These are phyloP conservation scores for Prunella fulvescens DNA, from an alignment of 2,113 vertebrate genomes.

Conservation along the genomic window DNA sequence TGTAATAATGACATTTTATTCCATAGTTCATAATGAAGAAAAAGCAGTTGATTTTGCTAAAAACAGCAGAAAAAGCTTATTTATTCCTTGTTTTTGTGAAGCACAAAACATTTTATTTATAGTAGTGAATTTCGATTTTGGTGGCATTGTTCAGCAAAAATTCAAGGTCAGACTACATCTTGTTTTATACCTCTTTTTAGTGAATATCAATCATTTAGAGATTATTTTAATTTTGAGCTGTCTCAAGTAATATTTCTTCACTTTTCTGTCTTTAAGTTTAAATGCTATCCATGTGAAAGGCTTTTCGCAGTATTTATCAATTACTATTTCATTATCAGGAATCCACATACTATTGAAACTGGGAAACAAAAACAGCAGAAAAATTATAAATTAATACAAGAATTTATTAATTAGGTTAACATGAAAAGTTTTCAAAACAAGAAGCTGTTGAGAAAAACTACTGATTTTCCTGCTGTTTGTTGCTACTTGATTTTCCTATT, in stretches of 20 bases:
- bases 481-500: background rate
- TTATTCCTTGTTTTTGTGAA: background rate
- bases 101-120: background rate
- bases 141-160: background rate
- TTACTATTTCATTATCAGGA: background rate
- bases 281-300: background rate
- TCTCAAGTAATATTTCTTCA: background rate
- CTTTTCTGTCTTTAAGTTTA: background rate
- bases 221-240: background rate
- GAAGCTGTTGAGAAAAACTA: background rate
- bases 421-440: background rate
- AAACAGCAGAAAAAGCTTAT: background rate
- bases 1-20: background rate
- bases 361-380: background rate
- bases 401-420: background rate
- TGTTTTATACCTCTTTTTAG: background rate
- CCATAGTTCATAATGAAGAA: background rate
- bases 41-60: background rate
- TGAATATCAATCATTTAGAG: background rate
- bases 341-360: background rate
- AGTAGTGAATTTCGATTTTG: background rate
- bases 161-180: background rate
- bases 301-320: background rate
- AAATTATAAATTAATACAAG: background rate
- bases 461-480: background rate